Percentiles rank a stretch among this genome's conserved stretches.
Conservation (phyloP, 1,140 invertebrate species). For the Drosophila pandora region DNA sequence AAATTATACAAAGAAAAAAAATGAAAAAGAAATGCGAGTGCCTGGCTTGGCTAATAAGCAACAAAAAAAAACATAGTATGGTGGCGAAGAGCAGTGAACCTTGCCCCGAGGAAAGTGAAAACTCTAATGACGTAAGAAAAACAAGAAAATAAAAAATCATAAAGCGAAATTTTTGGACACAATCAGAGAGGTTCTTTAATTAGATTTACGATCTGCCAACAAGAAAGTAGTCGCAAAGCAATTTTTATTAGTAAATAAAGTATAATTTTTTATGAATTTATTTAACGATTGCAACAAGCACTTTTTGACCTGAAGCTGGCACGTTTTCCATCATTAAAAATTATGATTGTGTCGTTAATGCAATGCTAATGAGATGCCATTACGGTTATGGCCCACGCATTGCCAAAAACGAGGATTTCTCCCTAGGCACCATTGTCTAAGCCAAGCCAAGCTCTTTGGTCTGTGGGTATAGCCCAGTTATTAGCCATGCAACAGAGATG, state of each 20-base stretch:
- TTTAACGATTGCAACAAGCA: conserved; percentile 24
- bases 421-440: conserved; percentile 36
- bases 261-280: conserved; percentile 7
- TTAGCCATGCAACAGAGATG: conserved; percentile 56
- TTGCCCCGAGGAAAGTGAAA: conserved; percentile 66
- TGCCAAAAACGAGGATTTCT: conserved; percentile 65
- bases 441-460: not conserved
- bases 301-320: conserved; percentile 49
- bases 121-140: conserved; percentile 33
- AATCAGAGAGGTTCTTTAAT: conserved; percentile 31
- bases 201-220: conserved; percentile 29
- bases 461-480: conserved; percentile 68
- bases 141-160: conserved; percentile 4
- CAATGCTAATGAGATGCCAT: conserved; percentile 64
- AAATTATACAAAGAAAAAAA: conserved; percentile 49
- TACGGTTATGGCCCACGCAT: conserved; percentile 68
- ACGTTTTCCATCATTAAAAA: conserved; percentile 77
- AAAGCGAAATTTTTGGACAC: conserved; percentile 12
- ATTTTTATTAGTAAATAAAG: conserved; percentile 1
- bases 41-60: conserved; percentile 57
- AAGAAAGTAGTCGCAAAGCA: conserved; percentile 29
- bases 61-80: conserved; percentile 20
- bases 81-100: conserved; percentile 66
- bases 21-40: conserved; percentile 63
- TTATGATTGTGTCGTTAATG: conserved; percentile 69